phyloP scores from a whole-genome alignment of 2,113 vertebrate genomes.

The Xiphophorus hellerii region DNA sequence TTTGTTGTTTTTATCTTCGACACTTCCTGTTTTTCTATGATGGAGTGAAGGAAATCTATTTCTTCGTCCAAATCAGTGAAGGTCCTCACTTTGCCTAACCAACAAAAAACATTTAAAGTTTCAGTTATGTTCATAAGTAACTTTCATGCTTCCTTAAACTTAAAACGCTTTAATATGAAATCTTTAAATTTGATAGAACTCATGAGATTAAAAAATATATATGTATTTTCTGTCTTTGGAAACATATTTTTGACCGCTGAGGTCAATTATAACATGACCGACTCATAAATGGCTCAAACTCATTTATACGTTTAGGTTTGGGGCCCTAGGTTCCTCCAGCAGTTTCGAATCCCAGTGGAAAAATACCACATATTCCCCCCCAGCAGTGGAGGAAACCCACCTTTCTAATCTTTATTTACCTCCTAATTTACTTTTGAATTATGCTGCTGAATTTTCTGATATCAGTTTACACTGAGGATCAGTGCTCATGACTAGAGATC shows the following conservation, averaged over 20 bases:
- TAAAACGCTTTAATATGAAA: background rate
- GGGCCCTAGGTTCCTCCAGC: background rate
- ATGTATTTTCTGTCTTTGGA: background rate
- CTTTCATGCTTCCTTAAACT: background rate
- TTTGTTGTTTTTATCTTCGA: slow-evolving; percentile 1
- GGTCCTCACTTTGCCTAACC: slow-evolving; percentile 29
- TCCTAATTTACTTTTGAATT: background rate
- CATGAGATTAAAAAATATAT: background rate
- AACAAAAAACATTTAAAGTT: background rate
- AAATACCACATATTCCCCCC: background rate
- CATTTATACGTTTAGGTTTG: background rate
- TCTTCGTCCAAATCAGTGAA: slow-evolving; percentile 81
- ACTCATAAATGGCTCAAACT: background rate
- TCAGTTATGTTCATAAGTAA: background rate
- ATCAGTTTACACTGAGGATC: background rate
- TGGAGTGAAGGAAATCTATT: slow-evolving; percentile 84
- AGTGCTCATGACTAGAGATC: background rate
- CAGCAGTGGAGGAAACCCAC: background rate
- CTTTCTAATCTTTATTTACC: background rate
- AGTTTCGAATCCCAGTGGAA: background rate
- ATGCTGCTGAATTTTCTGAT: background rate
- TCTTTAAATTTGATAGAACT: background rate
- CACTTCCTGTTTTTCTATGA: slow-evolving; percentile 77
- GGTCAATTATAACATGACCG: background rate
- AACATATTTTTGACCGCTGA: background rate